Base-by-base conservation (phyloP, 1,140 invertebrate species). In the Eumaeus atala region DNA sequence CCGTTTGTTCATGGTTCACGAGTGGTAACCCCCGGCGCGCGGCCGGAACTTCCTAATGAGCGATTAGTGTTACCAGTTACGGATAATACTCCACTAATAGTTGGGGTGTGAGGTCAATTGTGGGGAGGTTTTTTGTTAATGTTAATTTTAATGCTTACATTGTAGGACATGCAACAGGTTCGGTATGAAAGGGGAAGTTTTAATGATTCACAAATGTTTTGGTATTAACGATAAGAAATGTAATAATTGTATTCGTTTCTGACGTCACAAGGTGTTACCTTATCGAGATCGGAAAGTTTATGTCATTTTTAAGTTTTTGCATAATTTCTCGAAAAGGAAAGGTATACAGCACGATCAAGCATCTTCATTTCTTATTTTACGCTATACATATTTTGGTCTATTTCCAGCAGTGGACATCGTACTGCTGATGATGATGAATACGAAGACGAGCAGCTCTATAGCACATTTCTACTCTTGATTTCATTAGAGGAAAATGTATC, bases 11-110 rank as follows among this genome's bases (percentile, higher is more conserved):
- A 56, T 65, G 65, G 59, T 54, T 59, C 50, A 61, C 66, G 49
- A 56, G 58, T 64, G 70, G 75, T 67, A 75, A 81, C 78, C 77
- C 77, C 72, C 66, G 65, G 64, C 71, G 66, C 61, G 70, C 61
- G 69, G 56, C 73, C 81, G 82, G 82, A 82, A 85, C 79, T 72
- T 62, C 67, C 64, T 85, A 83, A 83, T 80, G 78, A 79, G 77
- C 82, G 82, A 85, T 83, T 85, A 83, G 79, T 83, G 76, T 82
- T 83, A 67, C 78, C 74, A 82, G 72, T 81, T 79, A 71, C 67
- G 73, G 76, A 81, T 81, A 81, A 85, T 80, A 72, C 76, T 69
- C 55, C 60, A 62, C 70, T 83, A 76, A 82, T 80, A 76, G 76
- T 66, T 68, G 66, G 77, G 78, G 81, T 72, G 67, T 64, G 64